Base-by-base conservation (phyloP, 2,888 invertebrate genomes). In the Protonemura montana region DNA sequence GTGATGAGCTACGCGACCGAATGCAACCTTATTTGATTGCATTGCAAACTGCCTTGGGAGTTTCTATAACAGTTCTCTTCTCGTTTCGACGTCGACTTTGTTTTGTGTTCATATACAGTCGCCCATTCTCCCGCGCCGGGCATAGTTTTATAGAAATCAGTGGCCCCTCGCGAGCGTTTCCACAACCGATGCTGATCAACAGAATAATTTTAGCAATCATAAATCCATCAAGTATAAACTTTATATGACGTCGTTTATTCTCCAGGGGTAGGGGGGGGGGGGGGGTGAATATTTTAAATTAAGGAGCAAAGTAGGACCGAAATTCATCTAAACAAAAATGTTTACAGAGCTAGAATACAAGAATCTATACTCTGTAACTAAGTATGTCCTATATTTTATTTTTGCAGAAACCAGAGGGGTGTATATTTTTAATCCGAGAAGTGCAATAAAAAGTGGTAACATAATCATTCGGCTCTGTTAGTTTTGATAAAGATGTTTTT, bases 371-470 rank as follows among this genome's bases (percentile, higher is more conserved):
- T 41, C 13, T 59, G 10, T 35, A 35, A 35, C 59, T 13, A 59
- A 21, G 59, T 21, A 21, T 59, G 59, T 21, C 16, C 59, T 59
- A 59, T 59, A 59, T 59, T 7, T 59, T 59, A 59, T 59, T 59
- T 59, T 59, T 59, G 59, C 26, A 28, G 10, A 78, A 78, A 13
- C 28, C 1, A 6, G 78, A 78, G 78, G 78, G 82, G 41, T 83
- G 35, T 83, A 83, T 16, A 30, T 83, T 83, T 83, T 83, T 83
- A 83, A 83, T 83, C 82, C 82, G 35, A n/a, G 42, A 83, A 83
- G 82, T 83, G 82, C 82, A 83, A 83, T 83, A 83, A 83, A 83
- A 83, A 3, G 35, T 41, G 82, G 42, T 83, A 83, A 83, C 82
- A 83, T 83, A 83, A 83, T 83, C 82, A 83, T 42, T 35, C 42